Base-by-base conservation (phyloP, 1,140 invertebrate species). In the Drosophila lacertosa region DNA sequence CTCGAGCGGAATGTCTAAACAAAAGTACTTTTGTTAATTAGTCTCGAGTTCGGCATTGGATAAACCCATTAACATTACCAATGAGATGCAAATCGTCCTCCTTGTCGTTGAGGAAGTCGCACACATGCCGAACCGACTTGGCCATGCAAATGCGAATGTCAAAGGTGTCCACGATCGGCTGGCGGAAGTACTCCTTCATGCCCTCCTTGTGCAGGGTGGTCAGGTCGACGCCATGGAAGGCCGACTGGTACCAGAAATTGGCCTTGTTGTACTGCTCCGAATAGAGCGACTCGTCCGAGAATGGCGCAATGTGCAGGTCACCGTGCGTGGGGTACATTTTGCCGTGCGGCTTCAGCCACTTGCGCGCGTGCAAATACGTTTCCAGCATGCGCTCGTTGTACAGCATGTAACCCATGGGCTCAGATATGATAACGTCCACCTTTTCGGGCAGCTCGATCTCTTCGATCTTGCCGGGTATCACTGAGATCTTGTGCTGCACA, bases 381-480 rank as follows among this genome's bases (percentile, higher is more conserved):
- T 99, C 99, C 67, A 99, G 92, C 99, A 99, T 99, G 74, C 99
- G 94, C 92, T 99, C 99, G 92, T 99, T 99, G 89, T 99, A 99
- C 9, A 99, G 92, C 99, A 99, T 99, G 89, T 99, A 99, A 22
- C 99, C 99, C 99, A 99, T 99, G 0, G 99, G 99, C 92, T 99
- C 99, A 6, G 98, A 99, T 67, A 99, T 98, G 80, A 99, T 99
- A 24, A 99, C 95, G 92, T 99, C 98, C 10, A 99, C 98, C 80
- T 94, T 94, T 92, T 99, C 98, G 4, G 98, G 98, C 63, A 99
- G 92, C 63, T 97, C 96, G 42, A 99, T 97, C 93, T 99, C 99
- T 92, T 99, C 99, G 75, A 99, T 98, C 94, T 99, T 99, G 5
- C 99, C 99, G 42, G 98, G 95, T 81, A 99, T 95, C 1, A 99